A percentile compares a stretch with the other conserved stretches of the same genome.
Evolutionary conservation across 2,797 vertebrate species (phyloP).

Genomic region (Brachyalestes nurse): DNA sequence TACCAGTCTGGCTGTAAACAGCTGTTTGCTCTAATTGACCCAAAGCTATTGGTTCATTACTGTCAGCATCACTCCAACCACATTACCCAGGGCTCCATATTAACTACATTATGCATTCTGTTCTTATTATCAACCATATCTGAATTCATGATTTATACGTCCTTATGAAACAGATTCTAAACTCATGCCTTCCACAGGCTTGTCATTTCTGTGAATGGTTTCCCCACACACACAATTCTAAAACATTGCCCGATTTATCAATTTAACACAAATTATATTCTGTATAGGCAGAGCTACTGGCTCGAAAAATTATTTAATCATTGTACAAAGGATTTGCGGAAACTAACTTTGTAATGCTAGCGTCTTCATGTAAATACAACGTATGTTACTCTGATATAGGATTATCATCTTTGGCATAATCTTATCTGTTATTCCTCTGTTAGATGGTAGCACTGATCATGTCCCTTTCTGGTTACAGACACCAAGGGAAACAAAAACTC

Average conservation of each 20-base stretch:
- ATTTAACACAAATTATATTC: not conserved
- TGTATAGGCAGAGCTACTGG: not conserved
- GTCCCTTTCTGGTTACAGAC: conserved; percentile 27
- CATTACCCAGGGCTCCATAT: conserved; percentile 19
- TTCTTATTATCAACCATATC: not conserved
- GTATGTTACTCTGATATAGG: not conserved
- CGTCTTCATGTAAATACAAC: not conserved
- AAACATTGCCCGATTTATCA: not conserved
- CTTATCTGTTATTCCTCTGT: not conserved
- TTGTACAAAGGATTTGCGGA: not conserved
- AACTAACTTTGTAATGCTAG: not conserved
- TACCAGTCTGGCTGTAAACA: conserved; percentile 45
- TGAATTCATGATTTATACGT: conserved; percentile 20
- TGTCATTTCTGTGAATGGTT: not conserved
- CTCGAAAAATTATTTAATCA: not conserved
- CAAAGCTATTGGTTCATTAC: conserved; percentile 48
- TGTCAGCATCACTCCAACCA: conserved; percentile 28
- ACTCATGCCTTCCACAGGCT: not conserved
- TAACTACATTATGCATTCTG: conserved; percentile 2
- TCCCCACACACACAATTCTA: not conserved
- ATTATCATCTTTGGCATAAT: not conserved
- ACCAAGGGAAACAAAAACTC: conserved; percentile 40
- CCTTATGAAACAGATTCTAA: not conserved
- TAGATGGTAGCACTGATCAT: not conserved
- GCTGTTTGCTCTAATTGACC: conserved; percentile 45